Evolutionary conservation across 2,113 vertebrate species (phyloP).

Genomic region (human): GRCh38 chr19:44703001-44703500

Average conservation of each 20-base stretch:
- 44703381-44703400: conserved; percentile 62
- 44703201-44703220: not conserved
- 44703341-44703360: conserved; percentile 57
- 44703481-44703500: conserved; percentile 47
- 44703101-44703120: not conserved
- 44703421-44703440: conserved; percentile 54
- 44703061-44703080: not conserved
- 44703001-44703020: not conserved
- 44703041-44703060: not conserved
- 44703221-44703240: not conserved
- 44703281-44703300: not conserved
- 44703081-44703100: rapidly evolving
- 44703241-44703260: not conserved
- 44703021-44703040: not conserved
- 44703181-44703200: not conserved
- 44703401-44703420: conserved; percentile 64
- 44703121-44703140: not conserved
- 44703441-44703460: conserved; percentile 60
- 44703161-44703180: not conserved
- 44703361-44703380: not conserved
- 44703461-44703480: conserved; percentile 75
- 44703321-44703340: not conserved
- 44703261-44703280: not conserved
- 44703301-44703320: rapidly evolving
- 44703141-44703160: not conserved